Base-by-base conservation (phyloP, 2,888 invertebrate species). In the Lingula anatina region DNA sequence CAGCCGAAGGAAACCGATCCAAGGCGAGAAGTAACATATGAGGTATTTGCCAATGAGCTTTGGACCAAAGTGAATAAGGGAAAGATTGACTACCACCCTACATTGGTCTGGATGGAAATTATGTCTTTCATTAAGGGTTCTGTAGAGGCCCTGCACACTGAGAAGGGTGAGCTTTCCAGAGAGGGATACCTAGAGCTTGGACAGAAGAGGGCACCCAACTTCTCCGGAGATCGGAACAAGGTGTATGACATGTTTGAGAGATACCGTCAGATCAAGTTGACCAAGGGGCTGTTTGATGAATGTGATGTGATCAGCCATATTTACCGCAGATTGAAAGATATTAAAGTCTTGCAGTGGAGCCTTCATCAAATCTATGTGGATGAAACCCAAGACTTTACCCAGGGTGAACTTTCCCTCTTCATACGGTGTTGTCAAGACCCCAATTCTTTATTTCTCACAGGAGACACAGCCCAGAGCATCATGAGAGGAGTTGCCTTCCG, bases 381-480 rank as follows among this genome's bases (percentile, higher is more conserved):
- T 46, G 70, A 71, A 52, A 67, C 67, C 1, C 70, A 71, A 49
- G 70, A 71, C 44, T 71, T 71, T 53, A 68, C 69, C 0, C 70
- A 71, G 49, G 68, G 68, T 21, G 70, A 71, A 47, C 54, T 71
- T n/a, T 62, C 61, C 46, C 60, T 71, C 2, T 52, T 70, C 39
- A 57, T 71, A 7, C 47, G 60, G 7, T 46, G 65, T n/a, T 62
- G 62, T 44, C 61, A 68, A 49, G 62, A 65, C 36, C 71, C 71
- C 20, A 70, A 71, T 50, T 54, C 63, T 36, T 66, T 68, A 64
- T 70, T 71, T 48, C 55, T 71, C 35, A 69, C 71, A 12, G 54
- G 54, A 5, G 55, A 51, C 27, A 56, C 55, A 9, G 55, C 51
- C 12, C 57, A 57, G 28, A 51, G 47, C 35, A 57, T 57, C 37